These are phyloP conservation scores for Toxostoma redivivum DNA, from an alignment of 2,113 vertebrate genomes.

Conservation along the genomic window DNA sequence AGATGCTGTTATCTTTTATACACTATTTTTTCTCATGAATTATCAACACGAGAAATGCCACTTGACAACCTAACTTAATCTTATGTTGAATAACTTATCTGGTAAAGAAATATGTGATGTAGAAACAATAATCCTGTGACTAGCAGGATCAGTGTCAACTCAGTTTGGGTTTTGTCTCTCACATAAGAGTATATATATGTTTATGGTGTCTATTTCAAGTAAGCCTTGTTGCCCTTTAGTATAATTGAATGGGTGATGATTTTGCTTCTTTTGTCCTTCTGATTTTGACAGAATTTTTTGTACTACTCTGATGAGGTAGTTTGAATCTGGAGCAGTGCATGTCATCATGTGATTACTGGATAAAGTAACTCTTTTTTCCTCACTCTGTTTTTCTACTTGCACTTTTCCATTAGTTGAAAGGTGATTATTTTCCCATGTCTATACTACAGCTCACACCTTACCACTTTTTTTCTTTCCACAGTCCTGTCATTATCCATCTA, in stretches of 20 bases:
- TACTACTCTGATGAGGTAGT: not conserved
- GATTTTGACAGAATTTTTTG: not conserved
- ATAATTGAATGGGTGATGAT: not conserved
- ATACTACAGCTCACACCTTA: not conserved
- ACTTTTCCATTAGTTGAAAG: not conserved
- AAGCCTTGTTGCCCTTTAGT: not conserved
- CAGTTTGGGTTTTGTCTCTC: not conserved
- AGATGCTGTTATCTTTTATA: not conserved
- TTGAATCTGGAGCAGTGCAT: rapidly evolving
- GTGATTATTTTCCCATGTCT: not conserved
- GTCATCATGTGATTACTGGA: not conserved
- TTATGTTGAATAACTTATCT: not conserved
- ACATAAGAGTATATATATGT: not conserved
- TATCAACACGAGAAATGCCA: not conserved
- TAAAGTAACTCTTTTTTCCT: not conserved
- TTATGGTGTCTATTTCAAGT: not conserved
- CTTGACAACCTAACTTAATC: not conserved
- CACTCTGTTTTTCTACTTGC: not conserved
- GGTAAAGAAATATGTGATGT: not conserved
- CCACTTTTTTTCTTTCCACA: not conserved
- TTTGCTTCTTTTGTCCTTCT: not conserved
- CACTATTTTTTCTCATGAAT: not conserved
- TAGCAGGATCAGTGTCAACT: not conserved
- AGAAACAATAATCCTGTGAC: not conserved
- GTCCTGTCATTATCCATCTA: not conserved